Evolutionary conservation across 2,113 vertebrate species (phyloP), one percentile per base, ranked within the genome.

Genomic region (Carlito syrichta): DNA sequence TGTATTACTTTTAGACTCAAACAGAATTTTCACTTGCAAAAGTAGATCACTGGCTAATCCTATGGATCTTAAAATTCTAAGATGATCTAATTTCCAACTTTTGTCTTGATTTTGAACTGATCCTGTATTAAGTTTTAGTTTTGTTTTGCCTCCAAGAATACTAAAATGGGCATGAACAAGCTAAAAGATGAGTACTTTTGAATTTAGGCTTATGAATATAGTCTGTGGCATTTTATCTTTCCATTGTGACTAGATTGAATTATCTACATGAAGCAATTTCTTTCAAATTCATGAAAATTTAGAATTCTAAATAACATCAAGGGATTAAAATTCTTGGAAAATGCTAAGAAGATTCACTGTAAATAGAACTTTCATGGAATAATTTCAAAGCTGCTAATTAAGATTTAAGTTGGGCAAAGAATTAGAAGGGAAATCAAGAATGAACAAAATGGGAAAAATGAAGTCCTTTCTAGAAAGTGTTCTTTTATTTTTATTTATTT

Each of bases 361-460:
- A 38, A 32, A n/a, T 76, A 86, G 66, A 93, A 9, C 50, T 54
- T 89, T 38, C 90, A 38, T 90, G 58, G 50, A 60, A 84, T 48
- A 83, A 95, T 96, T 87, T 84, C 19, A 91, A 87, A 94, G 38
- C 76, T 60, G 22, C 87, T 90, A 66, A 77, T 9, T 86, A 82
- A 86, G 27, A 68, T 73, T 93, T 85, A 95, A 95, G 2, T 83
- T 71, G 27, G 62, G 2, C 12, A 92, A 85, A 90, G 16, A 87
- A 76, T 85, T 93, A 62, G 84, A 92, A 81, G n/a, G 43, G 50
- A 69, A 95, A 40, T 38, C 13, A 85, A 40, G 78, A 92, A 58
- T 78, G 63, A 74, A 89, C 12, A 62, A 48, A 74, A 38, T 86
- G 5, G 52, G 71, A 50, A 77, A n/a, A 88, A 92, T 45, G 20